These are phyloP conservation scores for Coregonus ussuriensis DNA, from an alignment of 2,797 vertebrate species.

Conservation along the genomic window DNA sequence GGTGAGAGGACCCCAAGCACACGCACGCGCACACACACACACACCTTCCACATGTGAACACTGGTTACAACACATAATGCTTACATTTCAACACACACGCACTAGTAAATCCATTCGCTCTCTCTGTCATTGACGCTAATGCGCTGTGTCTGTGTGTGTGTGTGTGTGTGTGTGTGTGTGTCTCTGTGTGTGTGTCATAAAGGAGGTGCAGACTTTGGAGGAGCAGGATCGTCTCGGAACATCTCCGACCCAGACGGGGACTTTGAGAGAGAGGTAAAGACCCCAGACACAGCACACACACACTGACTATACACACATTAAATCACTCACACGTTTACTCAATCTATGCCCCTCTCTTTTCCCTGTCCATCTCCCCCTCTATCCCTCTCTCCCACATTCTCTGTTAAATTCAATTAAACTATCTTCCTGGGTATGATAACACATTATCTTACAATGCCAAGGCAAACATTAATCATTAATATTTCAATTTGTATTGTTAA, in stretches of 20 bases:
- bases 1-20: slow-evolving; percentile 71
- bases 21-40: not conserved
- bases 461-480: too few species aligned
- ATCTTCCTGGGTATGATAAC: too few species aligned
- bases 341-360: not conserved
- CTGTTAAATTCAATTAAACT: too few species aligned
- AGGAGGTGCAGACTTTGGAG: slow-evolving; percentile 83
- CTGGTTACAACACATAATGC: not conserved
- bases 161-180: not conserved
- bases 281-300: not conserved
- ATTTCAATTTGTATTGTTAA: too few species aligned
- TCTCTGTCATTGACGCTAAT: not conserved
- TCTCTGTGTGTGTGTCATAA: slow-evolving; percentile 13
- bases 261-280: slow-evolving; percentile 88
- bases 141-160: not conserved
- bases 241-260: slow-evolving; percentile 88
- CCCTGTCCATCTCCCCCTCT: not conserved
- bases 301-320: not conserved
- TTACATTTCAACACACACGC: not conserved
- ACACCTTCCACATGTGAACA: not conserved
- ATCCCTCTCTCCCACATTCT: not conserved
- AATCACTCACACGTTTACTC: not conserved
- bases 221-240: slow-evolving; percentile 82
- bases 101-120: not conserved
- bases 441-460: too few species aligned